Percentiles rank a stretch among this genome's conserved stretches.
These are phyloP conservation scores for Pterois miles DNA, from an alignment of 2,797 vertebrate genomes.

Conservation along the genomic window DNA sequence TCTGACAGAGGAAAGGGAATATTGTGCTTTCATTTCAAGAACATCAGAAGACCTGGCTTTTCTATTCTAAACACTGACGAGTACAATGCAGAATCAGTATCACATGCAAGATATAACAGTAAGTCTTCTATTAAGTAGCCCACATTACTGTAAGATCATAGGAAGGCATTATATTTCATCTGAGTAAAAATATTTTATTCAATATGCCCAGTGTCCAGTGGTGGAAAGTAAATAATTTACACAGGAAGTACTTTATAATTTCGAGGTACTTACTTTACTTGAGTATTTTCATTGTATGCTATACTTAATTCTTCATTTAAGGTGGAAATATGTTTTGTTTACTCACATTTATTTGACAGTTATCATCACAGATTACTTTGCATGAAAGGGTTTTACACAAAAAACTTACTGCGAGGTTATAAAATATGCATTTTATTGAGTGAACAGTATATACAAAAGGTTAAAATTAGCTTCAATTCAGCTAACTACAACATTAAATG, in stretches of 20 bases:
- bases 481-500: background rate
- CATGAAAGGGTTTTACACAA: background rate
- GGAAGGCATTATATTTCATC: background rate
- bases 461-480: background rate
- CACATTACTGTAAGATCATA: background rate
- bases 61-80: constrained; percentile 41
- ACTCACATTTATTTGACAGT: background rate
- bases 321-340: background rate
- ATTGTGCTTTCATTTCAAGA: constrained; percentile 46
- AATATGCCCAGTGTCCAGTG: background rate
- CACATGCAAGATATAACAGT: background rate
- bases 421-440: background rate
- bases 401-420: background rate
- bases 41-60: constrained; percentile 45
- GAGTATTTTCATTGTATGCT: background rate
- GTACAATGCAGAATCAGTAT: constrained; percentile 2
- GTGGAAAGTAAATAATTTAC: background rate
- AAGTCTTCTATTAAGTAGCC: background rate
- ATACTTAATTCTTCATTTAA: background rate
- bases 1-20: constrained; percentile 71
- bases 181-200: background rate
- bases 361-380: background rate
- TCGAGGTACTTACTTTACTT: background rate
- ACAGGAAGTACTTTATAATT: background rate
- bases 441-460: background rate